Conservation (phyloP, 2,797 vertebrate species). For the Hapalemur alaotrensis region DNA sequence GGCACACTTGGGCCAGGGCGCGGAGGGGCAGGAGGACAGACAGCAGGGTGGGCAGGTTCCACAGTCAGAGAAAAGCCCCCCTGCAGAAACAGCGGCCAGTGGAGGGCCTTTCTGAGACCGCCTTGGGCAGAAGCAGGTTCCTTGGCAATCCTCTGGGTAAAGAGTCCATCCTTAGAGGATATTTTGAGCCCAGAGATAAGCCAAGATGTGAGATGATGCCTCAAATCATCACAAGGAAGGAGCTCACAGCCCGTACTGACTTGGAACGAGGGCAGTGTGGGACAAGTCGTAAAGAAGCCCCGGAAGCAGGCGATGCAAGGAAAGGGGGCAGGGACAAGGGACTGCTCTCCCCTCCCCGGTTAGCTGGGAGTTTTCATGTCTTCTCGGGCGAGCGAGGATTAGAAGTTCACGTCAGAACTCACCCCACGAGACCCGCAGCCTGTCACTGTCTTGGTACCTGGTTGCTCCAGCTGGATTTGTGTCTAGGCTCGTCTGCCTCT, state of each 20-base stretch:
- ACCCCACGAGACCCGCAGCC: fast-evolving
- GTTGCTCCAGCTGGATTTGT: neutral
- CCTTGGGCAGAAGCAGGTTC: neutral
- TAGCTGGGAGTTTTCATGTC: neutral
- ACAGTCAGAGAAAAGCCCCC: neutral
- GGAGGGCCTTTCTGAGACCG: neutral
- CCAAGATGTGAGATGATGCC: neutral
- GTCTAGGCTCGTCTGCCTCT: neutral
- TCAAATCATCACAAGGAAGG: neutral
- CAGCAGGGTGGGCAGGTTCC: neutral
- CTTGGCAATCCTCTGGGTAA: neutral
- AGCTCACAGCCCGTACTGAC: neutral
- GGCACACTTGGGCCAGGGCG: fast-evolving
- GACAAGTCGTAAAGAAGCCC: neutral
- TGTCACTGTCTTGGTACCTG: neutral
- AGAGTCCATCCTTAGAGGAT: fast-evolving
- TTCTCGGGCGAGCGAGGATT: neutral
- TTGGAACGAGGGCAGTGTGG: neutral
- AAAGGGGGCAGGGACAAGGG: neutral
- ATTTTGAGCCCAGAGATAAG: neutral
- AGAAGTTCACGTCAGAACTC: neutral
- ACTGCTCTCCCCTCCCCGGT: fast-evolving
- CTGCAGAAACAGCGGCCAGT: fast-evolving
- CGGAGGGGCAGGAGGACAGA: neutral
- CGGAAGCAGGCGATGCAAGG: neutral